These are phyloP conservation scores for Caenorhabditis sulstoni DNA, from an alignment of 2,888 invertebrate genomes.

Conservation along the genomic window DNA sequence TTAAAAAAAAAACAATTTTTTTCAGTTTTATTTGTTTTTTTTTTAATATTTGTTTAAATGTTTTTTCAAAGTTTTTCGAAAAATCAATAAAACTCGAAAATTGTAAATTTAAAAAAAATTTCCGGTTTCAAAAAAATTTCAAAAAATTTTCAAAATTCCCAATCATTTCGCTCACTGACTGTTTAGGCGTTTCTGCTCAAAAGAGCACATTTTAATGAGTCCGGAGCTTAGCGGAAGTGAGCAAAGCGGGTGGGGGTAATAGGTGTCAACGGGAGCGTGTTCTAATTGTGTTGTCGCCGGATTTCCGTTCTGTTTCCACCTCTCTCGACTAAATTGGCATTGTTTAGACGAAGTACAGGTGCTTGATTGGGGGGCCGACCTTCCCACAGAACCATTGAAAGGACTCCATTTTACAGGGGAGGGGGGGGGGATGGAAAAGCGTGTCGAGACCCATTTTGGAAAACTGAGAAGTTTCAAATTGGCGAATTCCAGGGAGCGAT, in stretches of 20 bases:
- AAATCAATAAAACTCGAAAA: too few relatives aligned
- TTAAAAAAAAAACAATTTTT: too few relatives aligned
- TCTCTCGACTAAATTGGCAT: conserved; percentile 38
- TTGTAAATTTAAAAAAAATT: conserved; percentile 3
- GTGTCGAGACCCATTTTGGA: not conserved
- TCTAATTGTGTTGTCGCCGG: conserved; percentile 38
- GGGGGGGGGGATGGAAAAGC: too few relatives aligned
- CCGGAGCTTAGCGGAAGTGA: too few relatives aligned
- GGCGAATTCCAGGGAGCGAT: too few relatives aligned
- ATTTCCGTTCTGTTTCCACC: conserved; percentile 17
- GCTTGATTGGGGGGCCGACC: conserved; percentile 12
- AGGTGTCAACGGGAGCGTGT: conserved; percentile 54
- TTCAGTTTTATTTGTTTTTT: not conserved
- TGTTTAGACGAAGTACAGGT: conserved; percentile 37
- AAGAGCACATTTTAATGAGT: too few relatives aligned
- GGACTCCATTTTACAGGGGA: too few relatives aligned
- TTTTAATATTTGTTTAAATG: too few relatives aligned
- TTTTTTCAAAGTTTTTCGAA: too few relatives aligned
- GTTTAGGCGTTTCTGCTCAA: too few relatives aligned
- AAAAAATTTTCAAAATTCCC: conserved; percentile 1
- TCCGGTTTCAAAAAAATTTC: not conserved
- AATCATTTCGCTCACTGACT: not conserved
- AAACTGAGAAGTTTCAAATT: not conserved
- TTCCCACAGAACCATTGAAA: too few relatives aligned
- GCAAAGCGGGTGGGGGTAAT: too few relatives aligned